These are phyloP conservation scores for Xenentodon cancila DNA, from an alignment of 2,797 vertebrate species.

Conservation along the genomic window DNA sequence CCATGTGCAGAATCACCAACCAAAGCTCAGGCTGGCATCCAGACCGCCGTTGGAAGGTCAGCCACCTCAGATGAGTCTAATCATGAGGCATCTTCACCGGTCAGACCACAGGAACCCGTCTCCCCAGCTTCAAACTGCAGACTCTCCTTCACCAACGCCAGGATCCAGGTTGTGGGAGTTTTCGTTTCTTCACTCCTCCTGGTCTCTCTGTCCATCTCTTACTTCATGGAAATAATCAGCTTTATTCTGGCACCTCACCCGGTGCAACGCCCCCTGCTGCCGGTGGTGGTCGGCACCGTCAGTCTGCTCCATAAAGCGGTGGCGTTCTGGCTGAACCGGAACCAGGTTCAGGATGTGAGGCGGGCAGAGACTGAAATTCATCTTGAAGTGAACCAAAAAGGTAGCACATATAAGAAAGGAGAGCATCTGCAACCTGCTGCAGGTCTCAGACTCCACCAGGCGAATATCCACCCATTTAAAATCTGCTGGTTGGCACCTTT, in stretches of 20 bases:
- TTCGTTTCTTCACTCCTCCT: conserved; percentile 78
- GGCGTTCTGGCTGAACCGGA: conserved; percentile 59
- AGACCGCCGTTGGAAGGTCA: neutral
- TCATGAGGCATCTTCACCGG: neutral
- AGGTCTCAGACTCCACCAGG: too few relatives aligned
- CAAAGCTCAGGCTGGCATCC: neutral
- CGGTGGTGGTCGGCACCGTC: conserved; percentile 51
- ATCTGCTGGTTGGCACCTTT: too few relatives aligned
- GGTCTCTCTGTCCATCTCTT: conserved; percentile 75
- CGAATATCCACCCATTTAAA: neutral
- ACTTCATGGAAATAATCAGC: conserved; percentile 74
- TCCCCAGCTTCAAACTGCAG: conserved; percentile 17
- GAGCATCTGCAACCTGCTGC: too few relatives aligned
- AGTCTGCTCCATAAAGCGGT: conserved; percentile 74
- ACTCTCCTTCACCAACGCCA: conserved; percentile 45
- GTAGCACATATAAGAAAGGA: conserved; percentile 31
- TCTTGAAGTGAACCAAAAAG: conserved; percentile 46
- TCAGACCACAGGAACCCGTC: neutral
- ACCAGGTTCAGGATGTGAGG: conserved; percentile 10
- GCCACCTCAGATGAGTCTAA: neutral
- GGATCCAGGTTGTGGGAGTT: conserved; percentile 64
- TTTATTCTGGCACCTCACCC: conserved; percentile 67
- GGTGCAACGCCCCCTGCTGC: conserved; percentile 69
- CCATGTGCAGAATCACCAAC: neutral
- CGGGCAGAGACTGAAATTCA: neutral